Evolutionary conservation across 2,797 vertebrate genomes (phyloP).

Genomic region (Etheostoma perlongum): DNA sequence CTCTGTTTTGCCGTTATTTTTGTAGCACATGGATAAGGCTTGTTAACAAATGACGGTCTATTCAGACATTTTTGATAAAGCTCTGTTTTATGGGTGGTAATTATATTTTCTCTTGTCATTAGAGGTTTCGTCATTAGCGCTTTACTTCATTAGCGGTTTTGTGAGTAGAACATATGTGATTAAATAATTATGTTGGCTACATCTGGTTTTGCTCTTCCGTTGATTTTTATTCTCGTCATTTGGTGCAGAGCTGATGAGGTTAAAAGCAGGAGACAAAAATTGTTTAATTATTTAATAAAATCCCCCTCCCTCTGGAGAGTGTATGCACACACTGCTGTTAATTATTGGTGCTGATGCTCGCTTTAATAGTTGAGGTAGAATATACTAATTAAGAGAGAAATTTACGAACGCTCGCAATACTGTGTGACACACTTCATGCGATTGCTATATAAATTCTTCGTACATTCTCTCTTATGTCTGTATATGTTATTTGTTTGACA

Average conservation of each 20-base stretch:
- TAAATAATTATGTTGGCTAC: constrained; percentile 72
- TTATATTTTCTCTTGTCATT: constrained; percentile 53
- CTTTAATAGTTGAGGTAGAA: constrained; percentile 56
- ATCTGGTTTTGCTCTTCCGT: constrained; percentile 50
- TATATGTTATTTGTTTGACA: constrained; percentile 14
- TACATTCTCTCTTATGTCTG: not conserved
- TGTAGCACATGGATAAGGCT: constrained; percentile 35
- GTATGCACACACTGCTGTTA: constrained; percentile 70
- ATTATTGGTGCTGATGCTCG: constrained; percentile 75
- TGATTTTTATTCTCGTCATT: constrained; percentile 53
- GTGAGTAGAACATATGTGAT: constrained; percentile 64
- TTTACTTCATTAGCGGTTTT: constrained; percentile 37
- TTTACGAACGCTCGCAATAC: constrained; percentile 28
- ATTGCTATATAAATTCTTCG: constrained; percentile 18
- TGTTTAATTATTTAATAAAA: constrained; percentile 83
- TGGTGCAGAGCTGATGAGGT: constrained; percentile 64
- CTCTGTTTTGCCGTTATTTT: constrained; percentile 32
- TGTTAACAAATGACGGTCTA: constrained; percentile 35
- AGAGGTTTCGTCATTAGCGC: constrained; percentile 13
- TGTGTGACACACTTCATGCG: not conserved
- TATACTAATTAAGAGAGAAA: constrained; percentile 67
- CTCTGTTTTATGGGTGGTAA: constrained; percentile 40
- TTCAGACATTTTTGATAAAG: constrained; percentile 44
- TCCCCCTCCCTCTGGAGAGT: constrained; percentile 39
- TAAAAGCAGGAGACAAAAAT: constrained; percentile 67